Percentiles rank a stretch among this genome's conserved stretches.
These are phyloP conservation scores for Hymenopus coronatus DNA, from an alignment of 2,888 invertebrate genomes.

Conservation along the genomic window DNA sequence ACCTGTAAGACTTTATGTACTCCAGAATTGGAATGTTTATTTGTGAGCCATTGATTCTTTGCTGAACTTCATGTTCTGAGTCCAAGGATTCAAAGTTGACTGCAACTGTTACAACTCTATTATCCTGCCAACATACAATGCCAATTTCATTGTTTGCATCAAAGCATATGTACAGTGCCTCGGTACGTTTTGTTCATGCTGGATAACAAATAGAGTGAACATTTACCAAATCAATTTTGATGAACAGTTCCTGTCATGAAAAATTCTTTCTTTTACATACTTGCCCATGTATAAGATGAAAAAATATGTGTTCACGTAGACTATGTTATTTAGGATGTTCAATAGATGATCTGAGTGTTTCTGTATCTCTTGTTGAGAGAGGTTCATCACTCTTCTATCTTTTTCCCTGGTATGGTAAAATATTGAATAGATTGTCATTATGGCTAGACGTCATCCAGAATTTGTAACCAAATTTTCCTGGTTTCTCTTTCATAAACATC, in stretches of 20 bases:
- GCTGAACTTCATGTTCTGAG: no score
- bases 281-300: background rate
- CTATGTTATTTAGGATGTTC: background rate
- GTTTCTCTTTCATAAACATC: no score
- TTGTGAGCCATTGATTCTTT: no score
- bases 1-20: no score
- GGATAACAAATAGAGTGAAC: background rate
- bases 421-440: background rate
- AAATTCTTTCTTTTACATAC: background rate
- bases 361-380: background rate
- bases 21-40: no score
- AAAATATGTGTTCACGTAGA: background rate
- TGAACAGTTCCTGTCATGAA: background rate
- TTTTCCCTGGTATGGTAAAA: background rate
- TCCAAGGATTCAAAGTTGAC: no score
- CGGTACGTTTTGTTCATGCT: background rate
- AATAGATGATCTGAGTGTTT: no score
- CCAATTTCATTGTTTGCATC: background rate
- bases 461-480: no score
- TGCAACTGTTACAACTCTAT: no score
- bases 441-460: background rate
- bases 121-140: background rate
- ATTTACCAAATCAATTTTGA: background rate
- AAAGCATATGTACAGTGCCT: background rate
- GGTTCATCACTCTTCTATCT: background rate